These are phyloP conservation scores for Morinoia aosen DNA, from an alignment of 2,888 invertebrate species.

Conservation along the genomic window DNA sequence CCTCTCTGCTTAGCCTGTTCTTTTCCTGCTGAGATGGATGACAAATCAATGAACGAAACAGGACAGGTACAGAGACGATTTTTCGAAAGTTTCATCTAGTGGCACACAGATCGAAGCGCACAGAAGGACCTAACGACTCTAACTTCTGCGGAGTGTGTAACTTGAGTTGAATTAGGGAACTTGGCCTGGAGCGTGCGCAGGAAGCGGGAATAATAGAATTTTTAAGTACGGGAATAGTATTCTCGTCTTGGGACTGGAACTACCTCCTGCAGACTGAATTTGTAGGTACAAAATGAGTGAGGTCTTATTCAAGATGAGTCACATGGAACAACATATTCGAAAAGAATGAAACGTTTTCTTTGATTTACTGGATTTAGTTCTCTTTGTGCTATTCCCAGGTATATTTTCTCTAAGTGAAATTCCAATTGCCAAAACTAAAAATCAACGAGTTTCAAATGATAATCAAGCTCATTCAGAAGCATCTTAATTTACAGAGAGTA, in stretches of 20 bases:
- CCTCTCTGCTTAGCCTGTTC: background rate
- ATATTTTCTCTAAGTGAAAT: too few relatives aligned
- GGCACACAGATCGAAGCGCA: background rate
- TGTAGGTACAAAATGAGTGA: background rate
- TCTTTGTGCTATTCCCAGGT: too few relatives aligned
- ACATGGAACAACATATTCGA: background rate
- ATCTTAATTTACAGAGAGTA: too few relatives aligned
- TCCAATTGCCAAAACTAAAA: too few relatives aligned
- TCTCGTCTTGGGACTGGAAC: background rate
- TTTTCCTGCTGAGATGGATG: background rate
- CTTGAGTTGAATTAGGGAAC: constrained; percentile 17
- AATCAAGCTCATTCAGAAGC: too few relatives aligned
- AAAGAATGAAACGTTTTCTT: background rate
- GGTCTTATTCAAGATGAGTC: background rate
- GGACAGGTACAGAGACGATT: background rate
- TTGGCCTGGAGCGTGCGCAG: background rate
- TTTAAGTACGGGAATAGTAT: background rate
- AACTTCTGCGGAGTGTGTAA: background rate
- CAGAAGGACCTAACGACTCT: background rate
- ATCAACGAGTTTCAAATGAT: too few relatives aligned
- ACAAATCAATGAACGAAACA: background rate
- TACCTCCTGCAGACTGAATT: background rate
- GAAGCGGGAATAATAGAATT: background rate
- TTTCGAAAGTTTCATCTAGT: background rate
- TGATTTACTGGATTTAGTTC: background rate